Base-by-base conservation (phyloP, 2,888 invertebrate species). In the Andricus curvator region DNA sequence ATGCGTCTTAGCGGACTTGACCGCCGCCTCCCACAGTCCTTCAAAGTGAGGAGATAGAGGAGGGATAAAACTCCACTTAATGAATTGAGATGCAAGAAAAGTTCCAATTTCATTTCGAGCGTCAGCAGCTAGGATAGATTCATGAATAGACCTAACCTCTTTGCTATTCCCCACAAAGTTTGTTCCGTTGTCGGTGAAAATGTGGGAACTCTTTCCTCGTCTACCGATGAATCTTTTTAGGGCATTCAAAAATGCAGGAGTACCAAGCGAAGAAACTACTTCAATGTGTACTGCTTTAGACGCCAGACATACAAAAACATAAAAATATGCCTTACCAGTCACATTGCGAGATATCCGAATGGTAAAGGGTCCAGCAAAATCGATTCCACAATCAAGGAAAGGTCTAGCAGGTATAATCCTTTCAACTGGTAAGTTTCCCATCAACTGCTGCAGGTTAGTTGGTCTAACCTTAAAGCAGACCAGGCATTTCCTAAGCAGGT, bases 11-110 rank as follows among this genome's bases (percentile, higher is more conserved):
- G 51, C 64, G 6, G 80, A 77, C 9, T 80, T 80, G 2, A 80
- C 44, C 1, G 80, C 77, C 6, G 79, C 79, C 11, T 79, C 65
- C 65, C 76, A 79, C 22, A 78, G 37, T 0, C 78, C 78, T 44
- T 66, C 48, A 33, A 78, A 33, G 4, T 65, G 29, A 25, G 78
- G 48, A 2, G 65, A 48, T 25, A 11, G n/a, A 15, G 78, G 65
- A 20, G 66, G 51, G 41, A 65, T 66, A 17, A 78, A 65, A 22
- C 20, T 17, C 76, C 66, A 65, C 17, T 66, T 37, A 25, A 62
- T 67, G 0, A 44, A 67, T 15, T 67, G 13, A 6, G 51, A 51
- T 6, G 20, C 20, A 5, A 51, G 51, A 1, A 51, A 51, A 1
- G 2, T 51, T 20, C 20, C 51, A 1, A 51, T 20, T 17, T 51